Evolutionary conservation across 2,113 vertebrate genomes (phyloP), one percentile per base, ranked within the genome.

Genomic region (Pachyramphus minor): DNA sequence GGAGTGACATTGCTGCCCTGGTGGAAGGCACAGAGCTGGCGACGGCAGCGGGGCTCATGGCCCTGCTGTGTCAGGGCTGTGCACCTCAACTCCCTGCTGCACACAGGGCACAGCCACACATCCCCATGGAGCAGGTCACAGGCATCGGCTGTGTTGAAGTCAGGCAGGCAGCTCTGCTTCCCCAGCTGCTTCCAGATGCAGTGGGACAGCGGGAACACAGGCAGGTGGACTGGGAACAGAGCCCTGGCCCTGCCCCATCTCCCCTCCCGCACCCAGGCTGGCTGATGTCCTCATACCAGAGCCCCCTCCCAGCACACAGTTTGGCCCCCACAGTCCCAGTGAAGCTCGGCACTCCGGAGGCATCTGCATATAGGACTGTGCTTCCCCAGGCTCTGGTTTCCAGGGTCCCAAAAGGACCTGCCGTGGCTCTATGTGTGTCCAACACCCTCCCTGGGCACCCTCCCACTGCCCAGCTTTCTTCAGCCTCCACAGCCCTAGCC

Each of bases 81-180:
- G 25, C 63, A 24, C 5, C 0, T 49, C 41, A 78, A 5, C 42
- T 50, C 67, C 25, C 16, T 30, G 28, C 52, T 25, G 49, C 37
- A 7, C 6, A 45, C 3, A 3, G 56, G 37, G 39, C 1, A 1
- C 31, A 58, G 11, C 28, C 11, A 3, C 47, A 10, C 0, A 0
- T 7, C 33, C 49, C 23, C 11, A 0, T 0, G 0, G 30, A 25
- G 15, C 11, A 3, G 75, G 33, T 17, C 24, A 66, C 45, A 71
- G n/a, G 41, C 7, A 45, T 0, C 1, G n/a, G 50, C 62, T 86
- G 60, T 7, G 41, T 41, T 10, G 5, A 47, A 89, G 62, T 41
- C 3, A 2, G 22, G 28, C 12, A 53, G 28, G 60, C 33, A 79
- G n/a, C 31, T 82, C 71, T 42, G 67, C 37, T 22, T 8, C 21